Conservation (phyloP, 2,797 vertebrate species). For the Gila robusta region DNA sequence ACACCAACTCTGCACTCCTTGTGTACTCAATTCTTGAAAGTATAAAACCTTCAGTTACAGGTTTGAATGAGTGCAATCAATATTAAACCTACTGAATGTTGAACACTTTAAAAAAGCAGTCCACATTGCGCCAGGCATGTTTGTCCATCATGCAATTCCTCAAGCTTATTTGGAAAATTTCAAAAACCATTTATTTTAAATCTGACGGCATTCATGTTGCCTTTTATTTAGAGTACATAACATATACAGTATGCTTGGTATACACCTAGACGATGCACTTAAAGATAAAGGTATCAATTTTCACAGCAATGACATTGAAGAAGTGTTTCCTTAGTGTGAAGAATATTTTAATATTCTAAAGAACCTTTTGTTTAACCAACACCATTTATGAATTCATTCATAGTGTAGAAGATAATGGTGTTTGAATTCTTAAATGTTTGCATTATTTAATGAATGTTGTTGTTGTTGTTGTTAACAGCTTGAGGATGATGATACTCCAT, state of each 20-base stretch:
- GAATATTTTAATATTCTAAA: neutral
- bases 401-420: neutral
- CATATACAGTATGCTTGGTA: neutral
- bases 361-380: neutral
- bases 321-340: neutral
- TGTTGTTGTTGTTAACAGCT: constrained; percentile 74
- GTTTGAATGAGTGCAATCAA: neutral
- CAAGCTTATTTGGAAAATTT: neutral
- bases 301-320: neutral
- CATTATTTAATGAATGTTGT: neutral
- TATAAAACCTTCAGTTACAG: neutral
- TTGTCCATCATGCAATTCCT: neutral
- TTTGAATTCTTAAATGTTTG: constrained; percentile 7
- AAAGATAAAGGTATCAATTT: neutral
- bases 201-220: neutral
- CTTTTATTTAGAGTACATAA: neutral
- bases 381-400: neutral
- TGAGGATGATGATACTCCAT: constrained; percentile 87
- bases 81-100: neutral
- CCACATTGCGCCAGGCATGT: neutral
- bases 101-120: neutral
- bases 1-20: neutral
- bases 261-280: neutral
- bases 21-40: neutral
- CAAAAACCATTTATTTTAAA: neutral